Conservation (phyloP, 2,888 invertebrate genomes). For the Galerucella pusilla region DNA sequence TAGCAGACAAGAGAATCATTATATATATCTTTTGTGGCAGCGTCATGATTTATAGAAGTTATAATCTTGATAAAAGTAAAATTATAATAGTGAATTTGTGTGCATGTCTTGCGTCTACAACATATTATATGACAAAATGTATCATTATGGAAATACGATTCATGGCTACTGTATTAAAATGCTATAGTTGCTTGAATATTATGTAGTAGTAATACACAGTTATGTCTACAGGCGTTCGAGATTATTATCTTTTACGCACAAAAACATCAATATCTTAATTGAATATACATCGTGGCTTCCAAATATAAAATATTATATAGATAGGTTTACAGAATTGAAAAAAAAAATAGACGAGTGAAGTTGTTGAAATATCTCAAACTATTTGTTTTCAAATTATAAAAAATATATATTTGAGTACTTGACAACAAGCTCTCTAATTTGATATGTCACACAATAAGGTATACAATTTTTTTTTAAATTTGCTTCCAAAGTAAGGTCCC, state of each 20-base stretch:
- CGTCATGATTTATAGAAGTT: slow-evolving; percentile 44
- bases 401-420: too few relatives aligned
- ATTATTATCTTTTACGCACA: slow-evolving; percentile 8
- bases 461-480: too few relatives aligned
- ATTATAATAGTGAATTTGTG: slow-evolving; percentile 48
- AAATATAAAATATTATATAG: too few relatives aligned
- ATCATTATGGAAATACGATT: slow-evolving; percentile 43
- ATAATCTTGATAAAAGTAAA: slow-evolving; percentile 48
- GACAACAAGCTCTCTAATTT: too few relatives aligned
- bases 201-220: background rate
- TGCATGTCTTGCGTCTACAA: slow-evolving; percentile 43
- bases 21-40: slow-evolving; percentile 45
- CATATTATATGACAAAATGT: slow-evolving; percentile 47
- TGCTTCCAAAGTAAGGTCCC: too few relatives aligned
- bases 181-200: slow-evolving; percentile 2
- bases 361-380: too few relatives aligned
- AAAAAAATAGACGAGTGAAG: too few relatives aligned
- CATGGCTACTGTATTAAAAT: slow-evolving; percentile 40
- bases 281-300: background rate
- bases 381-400: too few relatives aligned
- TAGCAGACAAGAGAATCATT: slow-evolving; percentile 45
- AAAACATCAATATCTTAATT: slow-evolving; percentile 6
- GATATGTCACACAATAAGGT: too few relatives aligned
- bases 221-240: background rate
- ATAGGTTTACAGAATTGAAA: too few relatives aligned